Percentiles rank a stretch among this genome's conserved stretches.
Conservation (phyloP, 2,888 invertebrate genomes). For the Drosophila tanythrix region DNA sequence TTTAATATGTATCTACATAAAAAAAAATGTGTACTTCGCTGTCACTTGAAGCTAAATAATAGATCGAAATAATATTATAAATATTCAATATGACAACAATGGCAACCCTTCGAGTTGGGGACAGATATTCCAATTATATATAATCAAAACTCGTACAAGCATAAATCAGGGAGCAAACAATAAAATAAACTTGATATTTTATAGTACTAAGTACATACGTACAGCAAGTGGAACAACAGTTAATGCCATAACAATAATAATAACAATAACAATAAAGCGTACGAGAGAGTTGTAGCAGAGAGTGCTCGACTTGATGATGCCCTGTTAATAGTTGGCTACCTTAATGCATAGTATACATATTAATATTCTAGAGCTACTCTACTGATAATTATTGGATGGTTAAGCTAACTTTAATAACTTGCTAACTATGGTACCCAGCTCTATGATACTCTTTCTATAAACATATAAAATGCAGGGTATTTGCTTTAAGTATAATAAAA, state of each 20-base stretch:
- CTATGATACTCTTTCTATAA: background rate
- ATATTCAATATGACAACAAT: background rate
- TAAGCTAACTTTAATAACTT: background rate
- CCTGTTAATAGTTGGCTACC: background rate
- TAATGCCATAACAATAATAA: constrained; percentile 10
- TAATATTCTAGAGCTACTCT: background rate
- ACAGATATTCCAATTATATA: constrained; percentile 12
- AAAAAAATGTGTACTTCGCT: no score
- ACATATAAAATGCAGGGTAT: constrained; percentile 20
- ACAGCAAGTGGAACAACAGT: constrained; percentile 6
- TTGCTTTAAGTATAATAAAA: background rate
- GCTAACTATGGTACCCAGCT: background rate
- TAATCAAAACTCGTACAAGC: constrained; percentile 16
- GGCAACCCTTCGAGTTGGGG: background rate
- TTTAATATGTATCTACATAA: no score
- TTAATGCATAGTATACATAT: background rate
- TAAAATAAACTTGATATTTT: constrained; percentile 48
- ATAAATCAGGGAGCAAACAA: constrained; percentile 50
- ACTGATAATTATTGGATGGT: no score
- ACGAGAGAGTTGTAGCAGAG: background rate
- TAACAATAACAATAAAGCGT: constrained; percentile 5
- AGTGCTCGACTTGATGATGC: constrained; percentile 2
- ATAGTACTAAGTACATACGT: constrained; percentile 15
- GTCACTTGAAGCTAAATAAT: constrained; percentile 11
- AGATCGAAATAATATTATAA: constrained; percentile 14